Conservation (phyloP, 2,888 invertebrate species). For the Charanyca ferruginea region DNA sequence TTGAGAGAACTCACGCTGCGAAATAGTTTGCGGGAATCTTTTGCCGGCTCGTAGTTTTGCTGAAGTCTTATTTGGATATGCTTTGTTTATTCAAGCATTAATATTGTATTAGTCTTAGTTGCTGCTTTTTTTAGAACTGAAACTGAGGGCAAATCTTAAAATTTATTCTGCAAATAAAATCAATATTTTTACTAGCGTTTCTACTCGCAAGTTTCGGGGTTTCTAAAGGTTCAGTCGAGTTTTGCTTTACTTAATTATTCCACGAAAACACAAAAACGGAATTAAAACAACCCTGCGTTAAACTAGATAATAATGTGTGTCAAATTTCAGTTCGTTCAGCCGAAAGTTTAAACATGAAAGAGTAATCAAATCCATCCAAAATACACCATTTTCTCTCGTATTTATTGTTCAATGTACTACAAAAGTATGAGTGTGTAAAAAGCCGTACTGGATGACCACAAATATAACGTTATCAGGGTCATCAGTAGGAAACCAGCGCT, state of each 20-base stretch:
- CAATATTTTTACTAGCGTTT: too few relatives aligned
- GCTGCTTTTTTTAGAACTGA: background rate
- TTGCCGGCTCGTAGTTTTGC: slow-evolving; percentile 61
- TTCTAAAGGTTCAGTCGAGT: too few relatives aligned
- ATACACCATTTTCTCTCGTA: too few relatives aligned
- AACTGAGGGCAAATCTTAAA: too few relatives aligned
- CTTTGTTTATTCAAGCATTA: slow-evolving; percentile 44
- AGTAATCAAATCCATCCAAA: too few relatives aligned
- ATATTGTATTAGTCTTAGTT: slow-evolving; percentile 31
- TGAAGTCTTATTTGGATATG: slow-evolving; percentile 57
- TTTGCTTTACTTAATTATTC: too few relatives aligned
- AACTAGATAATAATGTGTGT: too few relatives aligned
- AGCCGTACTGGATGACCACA: slow-evolving; percentile 73
- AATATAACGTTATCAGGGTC: slow-evolving; percentile 78
- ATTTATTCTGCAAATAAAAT: background rate
- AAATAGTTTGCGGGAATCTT: slow-evolving; percentile 76
- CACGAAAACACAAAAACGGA: too few relatives aligned
- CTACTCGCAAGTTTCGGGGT: too few relatives aligned
- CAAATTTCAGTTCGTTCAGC: too few relatives aligned
- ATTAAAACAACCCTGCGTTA: too few relatives aligned
- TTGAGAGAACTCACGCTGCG: slow-evolving; percentile 86
- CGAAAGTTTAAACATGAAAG: too few relatives aligned
- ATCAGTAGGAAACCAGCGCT: slow-evolving; percentile 71
- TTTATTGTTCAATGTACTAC: background rate
- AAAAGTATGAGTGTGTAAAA: slow-evolving; percentile 27